Conservation (phyloP, 2,888 invertebrate genomes). For the Tachina fera region DNA sequence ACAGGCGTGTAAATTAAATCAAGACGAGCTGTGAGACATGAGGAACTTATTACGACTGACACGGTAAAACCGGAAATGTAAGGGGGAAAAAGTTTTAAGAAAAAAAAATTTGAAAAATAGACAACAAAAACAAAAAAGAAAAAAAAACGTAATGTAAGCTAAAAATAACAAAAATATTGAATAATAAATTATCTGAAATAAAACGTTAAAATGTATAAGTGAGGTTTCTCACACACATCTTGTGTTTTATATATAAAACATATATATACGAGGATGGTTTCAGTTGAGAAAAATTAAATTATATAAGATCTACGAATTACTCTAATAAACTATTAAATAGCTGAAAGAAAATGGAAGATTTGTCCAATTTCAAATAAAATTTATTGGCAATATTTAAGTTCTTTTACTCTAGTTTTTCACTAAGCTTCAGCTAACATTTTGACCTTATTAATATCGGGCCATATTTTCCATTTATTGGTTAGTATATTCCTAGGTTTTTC, state of each 20-base stretch:
- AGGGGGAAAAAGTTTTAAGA: constrained; percentile 9
- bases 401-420: too few relatives aligned
- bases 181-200: constrained; percentile 11
- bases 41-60: constrained; percentile 33
- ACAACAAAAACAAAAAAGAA: background rate
- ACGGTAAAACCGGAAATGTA: constrained; percentile 10
- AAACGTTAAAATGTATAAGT: background rate
- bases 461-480: too few relatives aligned
- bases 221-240: background rate
- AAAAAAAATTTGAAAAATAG: constrained; percentile 17
- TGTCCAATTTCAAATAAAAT: too few relatives aligned
- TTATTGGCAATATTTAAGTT: too few relatives aligned
- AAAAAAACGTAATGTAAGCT: background rate
- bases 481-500: too few relatives aligned
- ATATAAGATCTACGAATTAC: too few relatives aligned
- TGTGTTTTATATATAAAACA: too few relatives aligned
- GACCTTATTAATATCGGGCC: too few relatives aligned
- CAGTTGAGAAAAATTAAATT: background rate
- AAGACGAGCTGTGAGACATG: constrained; percentile 64
- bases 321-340: too few relatives aligned
- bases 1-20: constrained; percentile 74
- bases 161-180: constrained; percentile 33
- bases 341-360: too few relatives aligned
- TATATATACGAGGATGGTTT: background rate
- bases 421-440: too few relatives aligned